Evolutionary conservation across 1,140 invertebrate genomes (phyloP).

Genomic region (Tetraneura akinire): DNA sequence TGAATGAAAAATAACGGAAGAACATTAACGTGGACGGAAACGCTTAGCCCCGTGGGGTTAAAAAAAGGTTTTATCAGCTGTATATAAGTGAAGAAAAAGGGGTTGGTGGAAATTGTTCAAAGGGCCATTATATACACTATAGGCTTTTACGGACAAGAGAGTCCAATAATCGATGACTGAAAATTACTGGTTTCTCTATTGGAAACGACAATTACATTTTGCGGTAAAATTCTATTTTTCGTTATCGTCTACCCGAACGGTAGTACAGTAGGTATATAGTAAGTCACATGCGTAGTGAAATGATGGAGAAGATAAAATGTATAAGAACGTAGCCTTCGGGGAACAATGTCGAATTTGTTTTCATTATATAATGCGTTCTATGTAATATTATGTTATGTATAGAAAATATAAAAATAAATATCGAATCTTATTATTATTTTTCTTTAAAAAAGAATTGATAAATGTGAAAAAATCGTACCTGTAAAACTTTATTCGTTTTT

Average conservation of each 20-base stretch:
- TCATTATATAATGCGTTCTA: neutral
- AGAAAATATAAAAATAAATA: too few species aligned
- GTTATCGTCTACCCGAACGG: neutral
- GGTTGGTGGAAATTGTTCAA: constrained; percentile 1
- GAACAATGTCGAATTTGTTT: neutral
- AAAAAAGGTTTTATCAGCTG: neutral
- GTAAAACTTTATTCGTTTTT: too few species aligned
- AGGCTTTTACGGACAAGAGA: neutral
- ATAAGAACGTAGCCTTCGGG: neutral
- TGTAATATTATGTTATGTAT: too few species aligned
- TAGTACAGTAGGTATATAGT: neutral
- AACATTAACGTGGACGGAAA: neutral
- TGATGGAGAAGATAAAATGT: neutral
- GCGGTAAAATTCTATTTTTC: neutral
- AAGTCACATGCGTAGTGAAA: constrained; percentile 9
- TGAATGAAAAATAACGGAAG: constrained; percentile 6
- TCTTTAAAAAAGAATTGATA: too few species aligned
- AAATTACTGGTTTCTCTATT: neutral
- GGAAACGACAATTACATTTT: neutral
- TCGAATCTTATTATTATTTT: too few species aligned
- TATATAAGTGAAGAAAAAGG: neutral
- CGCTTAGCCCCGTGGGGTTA: neutral
- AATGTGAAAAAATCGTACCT: too few species aligned
- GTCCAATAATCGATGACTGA: neutral
- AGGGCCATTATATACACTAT: neutral